Percentiles rank a stretch among this genome's conserved stretches.
Conservation (phyloP, 2,797 vertebrate species). For the Pampus argenteus region DNA sequence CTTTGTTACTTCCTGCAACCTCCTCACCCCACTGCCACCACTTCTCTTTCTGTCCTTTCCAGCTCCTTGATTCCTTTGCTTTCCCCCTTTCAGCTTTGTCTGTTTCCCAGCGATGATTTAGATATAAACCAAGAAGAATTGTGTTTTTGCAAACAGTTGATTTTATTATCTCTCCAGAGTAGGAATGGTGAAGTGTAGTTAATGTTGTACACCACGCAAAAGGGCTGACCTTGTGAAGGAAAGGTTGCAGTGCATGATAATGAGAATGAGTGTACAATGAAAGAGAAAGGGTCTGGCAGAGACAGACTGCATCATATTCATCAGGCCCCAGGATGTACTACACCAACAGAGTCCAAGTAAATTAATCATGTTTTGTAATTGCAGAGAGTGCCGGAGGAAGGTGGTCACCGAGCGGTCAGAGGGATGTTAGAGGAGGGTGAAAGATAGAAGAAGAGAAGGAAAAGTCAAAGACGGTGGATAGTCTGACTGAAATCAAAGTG, state of each 20-base stretch:
- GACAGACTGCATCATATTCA: slow-evolving; percentile 53
- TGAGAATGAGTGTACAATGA: slow-evolving; percentile 48
- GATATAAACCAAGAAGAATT: slow-evolving; percentile 63
- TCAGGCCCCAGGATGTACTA: slow-evolving; percentile 31
- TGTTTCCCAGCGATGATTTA: slow-evolving; percentile 55
- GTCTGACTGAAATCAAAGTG: slow-evolving; percentile 4
- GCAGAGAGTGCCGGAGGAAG: slow-evolving; percentile 15
- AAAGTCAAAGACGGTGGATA: background rate
- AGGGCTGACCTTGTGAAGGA: slow-evolving; percentile 66
- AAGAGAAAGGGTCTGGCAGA: slow-evolving; percentile 21
- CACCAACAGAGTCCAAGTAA: slow-evolving; percentile 32
- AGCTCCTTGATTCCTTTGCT: slow-evolving; percentile 21
- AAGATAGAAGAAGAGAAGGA: background rate
- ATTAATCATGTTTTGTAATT: slow-evolving; percentile 68
- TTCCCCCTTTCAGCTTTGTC: slow-evolving; percentile 19
- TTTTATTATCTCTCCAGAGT: slow-evolving; percentile 60
- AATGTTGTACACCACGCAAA: slow-evolving; percentile 35
- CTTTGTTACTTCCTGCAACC: slow-evolving; percentile 39
- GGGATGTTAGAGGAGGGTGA: slow-evolving; percentile 5
- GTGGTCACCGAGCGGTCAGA: slow-evolving; percentile 38
- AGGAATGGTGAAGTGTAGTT: slow-evolving; percentile 47
- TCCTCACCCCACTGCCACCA: background rate
- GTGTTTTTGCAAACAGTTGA: slow-evolving; percentile 58
- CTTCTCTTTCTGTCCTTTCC: slow-evolving; percentile 17
- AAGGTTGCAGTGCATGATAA: slow-evolving; percentile 67